Base-by-base conservation (phyloP, 2,888 invertebrate genomes). In the Euclidia mi region DNA sequence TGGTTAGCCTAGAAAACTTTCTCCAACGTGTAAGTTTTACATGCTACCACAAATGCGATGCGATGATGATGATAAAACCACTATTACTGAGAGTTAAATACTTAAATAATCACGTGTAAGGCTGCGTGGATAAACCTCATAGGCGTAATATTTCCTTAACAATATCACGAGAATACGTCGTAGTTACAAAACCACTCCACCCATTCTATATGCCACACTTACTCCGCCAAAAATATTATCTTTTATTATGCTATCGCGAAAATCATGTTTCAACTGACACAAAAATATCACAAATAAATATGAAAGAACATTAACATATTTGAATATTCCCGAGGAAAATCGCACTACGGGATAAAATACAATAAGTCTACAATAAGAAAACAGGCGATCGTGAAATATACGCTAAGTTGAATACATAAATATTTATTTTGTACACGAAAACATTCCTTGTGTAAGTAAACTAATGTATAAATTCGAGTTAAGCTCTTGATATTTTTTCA, bases 291-390 rank as follows among this genome's bases (percentile, higher is more conserved):
- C 50, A 58, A 56, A 58, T 65, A 70, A 65, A 70, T 65, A 71
- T 65, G 48, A 62, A 73, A 56, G 52, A 35, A 31, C 56, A 65
- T 58, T 63, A 70, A 70, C 71, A 73, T 70, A 70, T 73, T 51
- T 73, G 53, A 70, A 70, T 71, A 65, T 65, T 56, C 53, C 45
- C 50, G 43, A 28, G 45, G 31, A 59, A 25, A 56, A 70, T 60
- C 40, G 29, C 46, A 69, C 58, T 55, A 67, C 56, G 37, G 50
- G 38, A 43, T 15, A 31, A 45, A 49, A 65, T 53, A 71, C 55
- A 70, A 65, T 55, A 65, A 41, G 49, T 25, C 2, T 25, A 7
- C 7, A 25, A 25, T 25, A 25, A 25, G 7, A 44, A 63, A 50
- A 59, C 56, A 55, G 50, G 50, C 38, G 58, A 62, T 51, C 38